A percentile compares a stretch with the other conserved stretches of the same genome.
Evolutionary conservation across 1,140 invertebrate genomes (phyloP).

Genomic region (Batillaria attramentaria): DNA sequence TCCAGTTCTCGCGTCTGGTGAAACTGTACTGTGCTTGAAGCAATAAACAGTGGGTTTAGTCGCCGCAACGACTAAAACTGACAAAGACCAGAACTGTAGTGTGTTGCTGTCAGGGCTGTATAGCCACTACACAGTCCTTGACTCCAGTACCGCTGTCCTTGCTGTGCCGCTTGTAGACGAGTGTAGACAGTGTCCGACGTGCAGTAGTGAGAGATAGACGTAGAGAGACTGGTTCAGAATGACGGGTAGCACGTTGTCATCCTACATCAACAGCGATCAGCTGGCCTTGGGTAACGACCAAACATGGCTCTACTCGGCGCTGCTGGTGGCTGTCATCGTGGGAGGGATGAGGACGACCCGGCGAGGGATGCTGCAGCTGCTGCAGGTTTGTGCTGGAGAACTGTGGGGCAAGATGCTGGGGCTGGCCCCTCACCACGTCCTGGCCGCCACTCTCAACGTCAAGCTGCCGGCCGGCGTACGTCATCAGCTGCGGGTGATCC

Average conservation of each 20-base stretch:
- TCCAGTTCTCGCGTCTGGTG: no score
- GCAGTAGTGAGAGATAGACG: no score
- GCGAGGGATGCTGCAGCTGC: conserved; percentile 32
- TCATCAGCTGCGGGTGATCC: background rate
- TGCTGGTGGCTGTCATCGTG: conserved; percentile 34
- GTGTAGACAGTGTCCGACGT: no score
- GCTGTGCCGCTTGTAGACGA: no score
- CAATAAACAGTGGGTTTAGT: no score
- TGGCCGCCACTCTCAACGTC: background rate
- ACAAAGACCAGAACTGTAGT: no score
- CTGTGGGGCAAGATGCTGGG: background rate
- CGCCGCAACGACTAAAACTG: no score
- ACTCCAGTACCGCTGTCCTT: no score
- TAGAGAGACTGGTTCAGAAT: no score
- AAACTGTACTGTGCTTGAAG: no score
- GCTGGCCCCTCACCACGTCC: background rate
- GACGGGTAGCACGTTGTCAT: background rate
- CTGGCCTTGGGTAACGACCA: background rate
- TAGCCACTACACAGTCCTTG: no score
- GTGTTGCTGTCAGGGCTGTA: no score
- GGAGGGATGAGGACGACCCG: conserved; percentile 37
- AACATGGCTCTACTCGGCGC: conserved; percentile 25
- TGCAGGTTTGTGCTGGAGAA: conserved; percentile 11
- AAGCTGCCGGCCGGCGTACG: background rate
- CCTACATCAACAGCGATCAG: background rate